Evolutionary conservation across 2,888 invertebrate species (phyloP).

Genomic region (Diloba caeruleocephala): DNA sequence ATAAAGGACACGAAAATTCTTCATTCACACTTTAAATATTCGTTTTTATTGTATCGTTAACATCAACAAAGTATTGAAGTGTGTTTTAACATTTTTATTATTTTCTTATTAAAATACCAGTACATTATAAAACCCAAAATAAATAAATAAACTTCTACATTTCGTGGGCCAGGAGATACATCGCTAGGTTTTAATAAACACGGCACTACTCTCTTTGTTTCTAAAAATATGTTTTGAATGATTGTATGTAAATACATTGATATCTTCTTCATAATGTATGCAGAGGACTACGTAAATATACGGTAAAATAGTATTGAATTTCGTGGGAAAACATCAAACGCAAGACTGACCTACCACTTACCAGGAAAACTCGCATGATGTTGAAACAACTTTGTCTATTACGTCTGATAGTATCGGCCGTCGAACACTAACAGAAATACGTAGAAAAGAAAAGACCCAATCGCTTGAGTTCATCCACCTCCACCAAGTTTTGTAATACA

Average conservation of each 20-base stretch:
- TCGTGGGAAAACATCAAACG: constrained; percentile 29
- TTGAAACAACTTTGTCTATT: constrained; percentile 22
- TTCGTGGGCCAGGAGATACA: background rate
- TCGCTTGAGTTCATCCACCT: constrained; percentile 1
- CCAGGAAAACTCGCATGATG: constrained; percentile 17
- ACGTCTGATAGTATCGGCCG: constrained; percentile 14
- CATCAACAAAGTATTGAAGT: too few relatives aligned
- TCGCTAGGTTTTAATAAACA: background rate
- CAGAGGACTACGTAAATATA: constrained; percentile 22
- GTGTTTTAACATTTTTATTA: too few relatives aligned
- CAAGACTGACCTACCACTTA: constrained; percentile 28
- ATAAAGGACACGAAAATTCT: too few relatives aligned
- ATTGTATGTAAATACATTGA: constrained; percentile 13
- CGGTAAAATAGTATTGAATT: constrained; percentile 1
- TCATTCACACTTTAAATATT: too few relatives aligned
- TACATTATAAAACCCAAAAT: background rate
- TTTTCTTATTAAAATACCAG: too few relatives aligned
- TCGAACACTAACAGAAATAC: constrained; percentile 24
- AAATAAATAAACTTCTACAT: background rate
- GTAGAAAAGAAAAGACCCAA: constrained; percentile 18
- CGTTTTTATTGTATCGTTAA: too few relatives aligned
- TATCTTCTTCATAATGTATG: constrained; percentile 3
- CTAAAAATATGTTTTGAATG: constrained; percentile 8
- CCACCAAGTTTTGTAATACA: constrained; percentile 11
- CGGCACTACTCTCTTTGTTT: background rate